Evolutionary conservation across 2,888 invertebrate species (phyloP).

Genomic region (Sclerodermus sp.): DNA sequence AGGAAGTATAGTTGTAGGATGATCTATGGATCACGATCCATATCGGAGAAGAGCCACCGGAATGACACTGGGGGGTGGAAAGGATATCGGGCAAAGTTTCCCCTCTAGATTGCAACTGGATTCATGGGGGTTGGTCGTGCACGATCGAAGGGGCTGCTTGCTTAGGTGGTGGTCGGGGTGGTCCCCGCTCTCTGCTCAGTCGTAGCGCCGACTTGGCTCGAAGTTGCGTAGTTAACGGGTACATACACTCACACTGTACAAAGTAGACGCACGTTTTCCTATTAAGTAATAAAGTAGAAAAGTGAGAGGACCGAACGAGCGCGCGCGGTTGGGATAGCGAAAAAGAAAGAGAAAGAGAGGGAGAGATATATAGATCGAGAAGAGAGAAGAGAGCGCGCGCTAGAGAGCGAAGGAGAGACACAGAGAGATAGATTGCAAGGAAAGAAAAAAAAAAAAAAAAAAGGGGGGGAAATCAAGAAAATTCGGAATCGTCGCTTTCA

Average conservation of each 20-base stretch:
- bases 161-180: no score
- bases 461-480: no score
- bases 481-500: slow-evolving; percentile 10
- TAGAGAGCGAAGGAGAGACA: no score
- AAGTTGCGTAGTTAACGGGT: slow-evolving; percentile 55
- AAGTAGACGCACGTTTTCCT: slow-evolving; percentile 51
- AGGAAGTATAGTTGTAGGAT: no score
- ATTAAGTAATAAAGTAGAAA: slow-evolving; percentile 30
- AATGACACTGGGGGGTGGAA: no score
- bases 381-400: no score
- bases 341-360: slow-evolving; percentile 9
- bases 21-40: no score
- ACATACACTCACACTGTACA: slow-evolving; percentile 45
- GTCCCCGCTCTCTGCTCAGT: slow-evolving; percentile 34
- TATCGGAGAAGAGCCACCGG: no score
- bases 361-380: no score
- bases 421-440: no score
- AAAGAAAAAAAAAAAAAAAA: no score
- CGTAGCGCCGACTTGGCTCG: slow-evolving; percentile 56
- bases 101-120: neutral
- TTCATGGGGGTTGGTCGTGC: slow-evolving; percentile 27
- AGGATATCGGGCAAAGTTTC: neutral
- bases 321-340: neutral
- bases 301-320: slow-evolving; percentile 8
- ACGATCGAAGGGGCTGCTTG: slow-evolving; percentile 31